Evolutionary conservation across 2,888 invertebrate genomes (phyloP).

Genomic region (Sthenelais limicola): DNA sequence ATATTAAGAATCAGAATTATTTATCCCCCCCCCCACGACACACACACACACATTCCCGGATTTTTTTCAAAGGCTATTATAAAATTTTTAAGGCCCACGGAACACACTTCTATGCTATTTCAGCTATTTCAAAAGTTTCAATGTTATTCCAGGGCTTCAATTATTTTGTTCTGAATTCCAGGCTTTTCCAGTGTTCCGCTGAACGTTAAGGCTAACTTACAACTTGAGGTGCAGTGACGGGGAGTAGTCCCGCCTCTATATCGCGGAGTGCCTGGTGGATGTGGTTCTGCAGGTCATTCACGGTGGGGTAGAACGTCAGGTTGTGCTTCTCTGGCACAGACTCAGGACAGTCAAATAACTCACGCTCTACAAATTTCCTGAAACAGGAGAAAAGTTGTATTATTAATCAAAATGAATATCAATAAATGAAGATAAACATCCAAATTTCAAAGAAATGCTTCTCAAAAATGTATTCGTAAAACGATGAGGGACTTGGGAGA

Average conservation of each 20-base stretch:
- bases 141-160: too few species aligned
- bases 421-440: neutral
- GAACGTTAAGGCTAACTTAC: constrained; percentile 6
- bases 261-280: constrained; percentile 71
- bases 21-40: too few species aligned
- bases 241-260: constrained; percentile 66
- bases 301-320: constrained; percentile 70
- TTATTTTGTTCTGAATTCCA: too few species aligned
- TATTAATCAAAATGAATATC: constrained; percentile 17
- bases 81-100: too few species aligned
- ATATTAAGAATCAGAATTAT: too few species aligned
- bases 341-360: constrained; percentile 52
- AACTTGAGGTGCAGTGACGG: constrained; percentile 58
- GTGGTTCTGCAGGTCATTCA: constrained; percentile 72
- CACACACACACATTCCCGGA: too few species aligned
- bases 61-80: too few species aligned
- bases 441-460: neutral
- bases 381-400: constrained; percentile 42
- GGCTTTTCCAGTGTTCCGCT: too few species aligned
- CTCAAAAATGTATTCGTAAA: too few species aligned
- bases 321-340: constrained; percentile 66
- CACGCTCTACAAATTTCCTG: constrained; percentile 67
- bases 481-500: too few species aligned
- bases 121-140: too few species aligned
- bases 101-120: too few species aligned